Base-by-base conservation (phyloP, 2,797 vertebrate species). In the Gadopsis bispinosus region DNA sequence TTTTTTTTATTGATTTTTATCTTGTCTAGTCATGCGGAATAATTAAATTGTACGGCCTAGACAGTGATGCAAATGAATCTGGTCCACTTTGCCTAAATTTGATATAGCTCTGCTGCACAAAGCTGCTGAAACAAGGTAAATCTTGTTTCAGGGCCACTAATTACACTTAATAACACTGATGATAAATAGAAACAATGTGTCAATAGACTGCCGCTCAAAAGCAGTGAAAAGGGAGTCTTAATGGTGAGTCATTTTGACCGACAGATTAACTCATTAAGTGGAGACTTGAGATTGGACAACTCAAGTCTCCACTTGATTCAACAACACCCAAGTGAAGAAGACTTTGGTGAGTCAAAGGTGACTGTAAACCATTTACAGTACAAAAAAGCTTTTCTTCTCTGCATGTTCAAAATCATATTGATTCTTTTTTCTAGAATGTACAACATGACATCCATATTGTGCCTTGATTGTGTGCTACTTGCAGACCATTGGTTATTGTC, bases 231-330 rank as follows among this genome's bases (percentile, higher is more conserved):
- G 8, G 1, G 45, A 64, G 39, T n/a, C n/a, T 45, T 26, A 1
- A 39, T 39, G 37, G 0, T 73, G 67, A 86, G 33, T 81, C 74
- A 81, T 29, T 59, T 17, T 45, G 12, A 55, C 37, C 29, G 54
- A 26, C 31, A 45, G 33, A 65, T 54, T 33, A 22, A 45, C 5
- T 58, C 5, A 26, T 33, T 16, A 13, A 4, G 14, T 13, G 48
- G 35, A 22, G 75, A 26, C 26, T 26, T 26, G 26, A 26, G 3
- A 13, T 2, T 13, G 45, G 13, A 43, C 29, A 14, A 51, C 19
- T 37, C 75, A 83, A 20, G 83, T 76, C 75, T 80, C 35, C 19
- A 29, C 86, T 74, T 79, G 71, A 76, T 68, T 70, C 26, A 70
- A 16, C 67, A 73, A 72, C 72, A 83, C 81, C 80, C 67, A 80